Evolutionary conservation across 1,140 invertebrate species (phyloP), one percentile per base, ranked within the genome.

Genomic region (Drosophila nannoptera): DNA sequence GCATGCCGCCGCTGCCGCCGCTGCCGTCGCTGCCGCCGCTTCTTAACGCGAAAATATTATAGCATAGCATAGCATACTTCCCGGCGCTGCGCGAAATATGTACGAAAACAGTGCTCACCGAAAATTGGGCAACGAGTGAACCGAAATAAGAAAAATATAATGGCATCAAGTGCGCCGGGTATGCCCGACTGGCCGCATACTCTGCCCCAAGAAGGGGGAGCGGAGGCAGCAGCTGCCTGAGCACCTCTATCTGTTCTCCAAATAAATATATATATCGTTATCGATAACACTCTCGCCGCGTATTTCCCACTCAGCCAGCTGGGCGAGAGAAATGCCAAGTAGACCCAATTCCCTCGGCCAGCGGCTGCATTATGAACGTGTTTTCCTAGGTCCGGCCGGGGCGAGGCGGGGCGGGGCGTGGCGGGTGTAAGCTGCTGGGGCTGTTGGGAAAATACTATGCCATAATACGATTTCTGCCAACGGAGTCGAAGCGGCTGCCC

Each of bases 401-500:
- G 16, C 22, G 48, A 9, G 55, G 16, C 38, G 31, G 35, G 38
- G 33, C 33, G n/a, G 55, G 12, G 43, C 32, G 36, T 14, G 22
- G 0, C 5, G 14, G n/a, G 7, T 35, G 14, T 16, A 61, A 53
- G 22, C 22, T 22, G 22, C 3, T 22, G 22, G 22, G 22, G 22
- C 22, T 22, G 22, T 22, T 22, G 22, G 22, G 22, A 64, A 75
- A 74, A 69, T 69, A 43, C 46, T 56, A 43, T 52, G 61, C 62
- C 63, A 77, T 81, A 81, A 80, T 73, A 66, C 73, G 70, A 77
- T 77, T 82, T 69, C 35, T 43, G 56, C 22, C 70, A 59, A 36
- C 52, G 65, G 61, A 40, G 56, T 59, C 71, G 60, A 69, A 65
- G 56, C 65, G 60, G 60, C 60, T 69, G 60, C 56, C n/a, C 64